Evolutionary conservation across 2,113 vertebrate genomes (phyloP), one percentile per base, ranked within the genome.

Genomic region (Myxocyprinus asiaticus): DNA sequence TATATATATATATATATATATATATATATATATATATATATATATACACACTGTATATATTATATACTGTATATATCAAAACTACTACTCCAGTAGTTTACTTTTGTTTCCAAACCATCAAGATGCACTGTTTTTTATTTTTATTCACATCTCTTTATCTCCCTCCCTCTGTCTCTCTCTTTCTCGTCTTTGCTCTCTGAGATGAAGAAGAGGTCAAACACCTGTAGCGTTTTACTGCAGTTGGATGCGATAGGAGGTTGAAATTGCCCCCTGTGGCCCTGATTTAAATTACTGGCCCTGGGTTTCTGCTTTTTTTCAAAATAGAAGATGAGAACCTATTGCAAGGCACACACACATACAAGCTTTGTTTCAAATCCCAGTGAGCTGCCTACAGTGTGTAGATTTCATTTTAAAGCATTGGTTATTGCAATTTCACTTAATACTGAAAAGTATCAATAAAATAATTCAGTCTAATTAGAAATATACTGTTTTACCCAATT

Each of bases 251-350:
- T 77, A 64, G 75, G 53, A 69, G 63, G 10, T 67, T 73, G 79
- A 85, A 82, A 82, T 82, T 72, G 76, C 50, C 51, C 82, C 86
- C 87, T 63, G 66, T 45, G 84, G 88, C 82, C 22, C 78, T 79
- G 82, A 84, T 87, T 84, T 84, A 82, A 85, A 88, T 88, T 79
- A 80, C 82, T 84, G 22, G 78, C 84, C 86, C 15, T 61, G 80
- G 87, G 81, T 82, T 64, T 79, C 10, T 33, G 3, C 9, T 33
- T 14, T 7, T n/a, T 84, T 70, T 81, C 82, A 3, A 56, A 9
- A 55, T 17, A 61, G 78, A 65, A 58, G 17, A 67, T 22, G 43
- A n/a, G 8, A 80, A 17, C 4, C 11, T 53, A 53, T n/a, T 44
- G 22, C 22, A 33, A 33, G 22, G 22, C 22, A 33, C 3, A 33